Conservation (phyloP, 2,888 invertebrate genomes). For the Lepidonotus clava region DNA sequence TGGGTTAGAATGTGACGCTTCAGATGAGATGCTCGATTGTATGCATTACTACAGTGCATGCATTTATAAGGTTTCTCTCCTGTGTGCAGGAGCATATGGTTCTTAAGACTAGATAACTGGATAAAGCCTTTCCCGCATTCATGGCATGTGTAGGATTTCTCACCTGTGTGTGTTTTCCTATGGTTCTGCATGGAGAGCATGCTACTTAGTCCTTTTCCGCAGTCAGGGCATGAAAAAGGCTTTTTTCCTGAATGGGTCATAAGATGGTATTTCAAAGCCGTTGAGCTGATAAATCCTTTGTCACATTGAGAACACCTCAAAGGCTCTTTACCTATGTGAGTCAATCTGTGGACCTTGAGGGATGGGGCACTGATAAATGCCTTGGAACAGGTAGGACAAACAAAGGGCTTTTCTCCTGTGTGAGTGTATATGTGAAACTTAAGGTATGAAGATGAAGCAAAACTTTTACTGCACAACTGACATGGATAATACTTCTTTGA, state of each 20-base stretch:
- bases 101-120: background rate
- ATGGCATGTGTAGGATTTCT: background rate
- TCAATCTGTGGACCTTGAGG: background rate
- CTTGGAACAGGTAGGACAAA: too few relatives aligned
- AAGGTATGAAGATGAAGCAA: too few relatives aligned
- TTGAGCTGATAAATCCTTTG: background rate
- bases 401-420: too few relatives aligned
- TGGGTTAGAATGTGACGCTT: background rate
- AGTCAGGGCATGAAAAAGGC: background rate
- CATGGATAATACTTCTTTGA: too few relatives aligned
- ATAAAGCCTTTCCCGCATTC: background rate
- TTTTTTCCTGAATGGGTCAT: background rate
- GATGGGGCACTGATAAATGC: background rate
- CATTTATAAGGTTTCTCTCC: background rate
- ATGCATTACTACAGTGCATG: background rate
- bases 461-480: too few relatives aligned
- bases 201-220: background rate
- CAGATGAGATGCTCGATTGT: background rate
- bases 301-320: background rate
- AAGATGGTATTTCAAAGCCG: background rate
- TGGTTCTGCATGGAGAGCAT: background rate
- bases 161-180: background rate
- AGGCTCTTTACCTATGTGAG: background rate
- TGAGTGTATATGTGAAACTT: too few relatives aligned
- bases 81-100: background rate